phyloP scores from a whole-genome alignment of 2,113 vertebrate genomes.

The Phainopepla nitens region DNA sequence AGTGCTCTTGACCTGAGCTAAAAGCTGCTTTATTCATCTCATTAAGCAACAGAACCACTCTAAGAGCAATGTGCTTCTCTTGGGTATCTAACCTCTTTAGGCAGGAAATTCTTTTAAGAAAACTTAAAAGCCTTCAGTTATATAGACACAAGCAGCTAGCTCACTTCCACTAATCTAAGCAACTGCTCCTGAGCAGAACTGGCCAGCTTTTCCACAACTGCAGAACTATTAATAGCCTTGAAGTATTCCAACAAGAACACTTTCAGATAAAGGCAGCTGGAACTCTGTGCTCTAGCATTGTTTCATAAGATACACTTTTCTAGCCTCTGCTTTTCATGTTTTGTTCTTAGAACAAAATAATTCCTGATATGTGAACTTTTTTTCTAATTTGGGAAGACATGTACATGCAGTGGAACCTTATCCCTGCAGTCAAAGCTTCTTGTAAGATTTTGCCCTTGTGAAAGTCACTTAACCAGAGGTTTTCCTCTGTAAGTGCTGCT shows the following conservation, averaged over 20 bases:
- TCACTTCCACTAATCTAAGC: not conserved
- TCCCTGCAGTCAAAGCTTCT: not conserved
- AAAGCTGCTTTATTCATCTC: not conserved
- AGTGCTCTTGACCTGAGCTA: not conserved
- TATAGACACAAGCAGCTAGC: not conserved
- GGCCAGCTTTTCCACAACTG: not conserved
- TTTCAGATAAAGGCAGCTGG: not conserved
- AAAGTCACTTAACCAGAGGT: not conserved
- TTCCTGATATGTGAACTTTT: not conserved
- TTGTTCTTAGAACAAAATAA: not conserved
- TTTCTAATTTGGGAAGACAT: not conserved
- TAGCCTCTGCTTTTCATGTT: not conserved
- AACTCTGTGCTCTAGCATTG: not conserved
- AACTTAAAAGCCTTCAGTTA: not conserved
- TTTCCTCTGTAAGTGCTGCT: not conserved
- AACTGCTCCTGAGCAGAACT: not conserved
- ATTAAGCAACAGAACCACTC: not conserved
- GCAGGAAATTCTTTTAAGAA: not conserved
- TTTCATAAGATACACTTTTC: rapidly evolving
- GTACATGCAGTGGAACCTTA: not conserved
- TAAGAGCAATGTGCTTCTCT: not conserved
- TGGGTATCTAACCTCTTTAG: not conserved
- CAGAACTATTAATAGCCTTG: not conserved
- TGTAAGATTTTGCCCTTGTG: not conserved
- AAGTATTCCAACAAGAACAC: not conserved